phyloP scores from a whole-genome alignment of 1,140 invertebrate genomes.

The Bactericera cockerelli region DNA sequence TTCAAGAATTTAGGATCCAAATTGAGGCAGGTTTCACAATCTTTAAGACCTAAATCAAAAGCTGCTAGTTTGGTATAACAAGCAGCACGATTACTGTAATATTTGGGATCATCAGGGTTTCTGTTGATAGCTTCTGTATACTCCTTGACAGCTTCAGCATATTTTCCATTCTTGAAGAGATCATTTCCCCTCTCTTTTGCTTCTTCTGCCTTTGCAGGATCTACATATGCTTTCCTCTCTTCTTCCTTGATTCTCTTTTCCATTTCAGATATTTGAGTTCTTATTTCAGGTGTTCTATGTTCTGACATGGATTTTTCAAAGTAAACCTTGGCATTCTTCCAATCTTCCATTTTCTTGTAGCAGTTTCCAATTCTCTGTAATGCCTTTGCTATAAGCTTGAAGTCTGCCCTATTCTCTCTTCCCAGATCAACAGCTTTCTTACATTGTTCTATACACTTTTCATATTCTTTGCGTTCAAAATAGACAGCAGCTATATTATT shows the following conservation, averaged over 20 bases:
- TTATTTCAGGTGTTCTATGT: slow-evolving; percentile 85
- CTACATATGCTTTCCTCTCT: slow-evolving; percentile 77
- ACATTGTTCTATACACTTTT: slow-evolving; percentile 84
- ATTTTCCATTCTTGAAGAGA: slow-evolving; percentile 63
- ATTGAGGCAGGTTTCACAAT: slow-evolving; percentile 89
- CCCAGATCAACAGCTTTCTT: slow-evolving; percentile 90
- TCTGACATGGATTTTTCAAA: slow-evolving; percentile 96
- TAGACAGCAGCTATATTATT: slow-evolving; percentile 92
- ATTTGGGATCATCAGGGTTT: slow-evolving; percentile 91
- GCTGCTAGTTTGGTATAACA: slow-evolving; percentile 97
- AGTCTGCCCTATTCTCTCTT: slow-evolving; percentile 91
- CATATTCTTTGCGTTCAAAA: slow-evolving; percentile 89
- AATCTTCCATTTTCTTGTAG: slow-evolving; percentile 39
- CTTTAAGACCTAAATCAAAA: slow-evolving; percentile 91
- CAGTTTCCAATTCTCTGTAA: slow-evolving; percentile 63
- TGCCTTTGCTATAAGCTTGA: slow-evolving; percentile 91
- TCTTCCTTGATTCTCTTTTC: slow-evolving; percentile 76
- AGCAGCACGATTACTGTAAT: slow-evolving; percentile 95
- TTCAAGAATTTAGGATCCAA: slow-evolving; percentile 96
- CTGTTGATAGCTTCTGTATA: slow-evolving; percentile 91
- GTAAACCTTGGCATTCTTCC: slow-evolving; percentile 74
- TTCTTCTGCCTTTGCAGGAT: slow-evolving; percentile 83
- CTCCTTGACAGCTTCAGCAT: slow-evolving; percentile 84
- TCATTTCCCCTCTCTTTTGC: slow-evolving; percentile 87
- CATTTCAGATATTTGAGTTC: slow-evolving; percentile 62